These are phyloP conservation scores for Coendou prehensilis DNA, from an alignment of 2,797 vertebrate genomes.

Conservation along the genomic window DNA sequence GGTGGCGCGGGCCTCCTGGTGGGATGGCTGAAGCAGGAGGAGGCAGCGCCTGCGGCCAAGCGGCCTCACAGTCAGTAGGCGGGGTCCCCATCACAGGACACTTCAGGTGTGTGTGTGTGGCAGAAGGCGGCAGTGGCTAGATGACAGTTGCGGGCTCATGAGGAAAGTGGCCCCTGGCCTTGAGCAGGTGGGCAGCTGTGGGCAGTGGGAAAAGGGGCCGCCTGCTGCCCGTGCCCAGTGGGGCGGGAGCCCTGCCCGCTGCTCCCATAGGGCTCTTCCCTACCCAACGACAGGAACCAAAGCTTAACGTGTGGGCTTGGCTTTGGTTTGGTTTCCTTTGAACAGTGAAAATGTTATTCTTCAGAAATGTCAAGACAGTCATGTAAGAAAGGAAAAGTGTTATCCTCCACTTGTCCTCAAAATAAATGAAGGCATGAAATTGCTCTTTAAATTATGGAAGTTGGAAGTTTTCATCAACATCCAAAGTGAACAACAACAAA, in stretches of 20 bases:
- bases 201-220: background rate
- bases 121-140: background rate
- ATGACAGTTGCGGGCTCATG: background rate
- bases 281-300: background rate
- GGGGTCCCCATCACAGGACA: background rate
- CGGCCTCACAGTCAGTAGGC: slow-evolving; percentile 86
- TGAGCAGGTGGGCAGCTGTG: background rate
- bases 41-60: slow-evolving; percentile 86
- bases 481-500: background rate
- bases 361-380: background rate
- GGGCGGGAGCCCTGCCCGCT: background rate
- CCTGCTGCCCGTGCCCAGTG: background rate
- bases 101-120: background rate
- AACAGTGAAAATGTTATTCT: background rate
- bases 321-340: background rate
- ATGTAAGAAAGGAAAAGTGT: background rate
- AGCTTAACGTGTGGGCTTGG: background rate
- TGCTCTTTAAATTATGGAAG: background rate
- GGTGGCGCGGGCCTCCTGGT: slow-evolving; percentile 84
- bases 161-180: background rate
- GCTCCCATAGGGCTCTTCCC: too few species aligned
- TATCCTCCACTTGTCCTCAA: background rate
- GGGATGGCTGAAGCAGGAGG: slow-evolving; percentile 87
- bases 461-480: background rate
- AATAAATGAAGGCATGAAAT: background rate